phyloP scores from a whole-genome alignment of 1,140 invertebrate genomes.

The Orchestia grillus region DNA sequence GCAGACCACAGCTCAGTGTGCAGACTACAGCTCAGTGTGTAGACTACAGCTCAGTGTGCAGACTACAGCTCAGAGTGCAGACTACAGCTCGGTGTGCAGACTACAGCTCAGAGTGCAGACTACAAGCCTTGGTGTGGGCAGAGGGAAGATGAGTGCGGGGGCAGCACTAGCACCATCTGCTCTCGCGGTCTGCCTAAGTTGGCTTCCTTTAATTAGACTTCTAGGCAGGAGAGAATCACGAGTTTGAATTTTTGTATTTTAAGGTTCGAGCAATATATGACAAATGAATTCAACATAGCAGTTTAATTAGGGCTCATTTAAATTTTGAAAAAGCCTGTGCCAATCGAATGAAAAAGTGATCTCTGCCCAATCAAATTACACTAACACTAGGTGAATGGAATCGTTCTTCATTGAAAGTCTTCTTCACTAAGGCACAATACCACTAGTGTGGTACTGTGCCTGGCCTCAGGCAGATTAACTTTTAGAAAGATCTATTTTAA shows the following conservation, averaged over 20 bases:
- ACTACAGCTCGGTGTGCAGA: not conserved
- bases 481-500: not conserved
- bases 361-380: not conserved
- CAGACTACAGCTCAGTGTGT: not conserved
- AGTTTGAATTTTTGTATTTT: not conserved
- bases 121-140: not conserved
- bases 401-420: not conserved
- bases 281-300: not conserved
- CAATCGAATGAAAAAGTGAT: not conserved
- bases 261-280: not conserved
- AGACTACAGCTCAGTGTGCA: not conserved
- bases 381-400: not conserved
- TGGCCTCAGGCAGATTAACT: not conserved
- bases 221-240: no score
- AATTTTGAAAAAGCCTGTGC: not conserved
- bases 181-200: not conserved
- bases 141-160: not conserved
- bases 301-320: not conserved
- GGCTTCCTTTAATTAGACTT: no score
- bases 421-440: not conserved
- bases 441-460: not conserved
- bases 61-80: not conserved
- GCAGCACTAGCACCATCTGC: not conserved
- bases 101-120: not conserved
- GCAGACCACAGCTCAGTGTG: not conserved